Evolutionary conservation across 2,113 vertebrate species (phyloP).

Genomic region (Coryphaenoides rupestris): DNA sequence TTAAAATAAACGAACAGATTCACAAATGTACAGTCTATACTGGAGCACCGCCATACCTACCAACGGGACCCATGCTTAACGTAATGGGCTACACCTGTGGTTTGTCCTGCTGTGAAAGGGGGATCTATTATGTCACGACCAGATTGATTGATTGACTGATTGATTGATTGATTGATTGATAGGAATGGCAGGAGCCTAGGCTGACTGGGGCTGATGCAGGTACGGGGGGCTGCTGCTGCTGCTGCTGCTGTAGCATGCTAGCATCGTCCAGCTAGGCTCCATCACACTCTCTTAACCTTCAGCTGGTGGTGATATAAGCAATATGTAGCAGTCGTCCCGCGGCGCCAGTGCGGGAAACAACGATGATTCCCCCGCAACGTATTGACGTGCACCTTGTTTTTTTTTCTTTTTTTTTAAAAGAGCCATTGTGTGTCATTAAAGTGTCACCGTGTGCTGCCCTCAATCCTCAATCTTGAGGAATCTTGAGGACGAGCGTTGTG

Average conservation of each 20-base stretch:
- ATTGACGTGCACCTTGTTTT: conserved; percentile 25
- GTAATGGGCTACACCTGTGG: too few species aligned
- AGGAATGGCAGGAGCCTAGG: conserved; percentile 26
- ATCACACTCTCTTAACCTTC: conserved; percentile 67
- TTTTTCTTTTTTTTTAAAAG: too few species aligned
- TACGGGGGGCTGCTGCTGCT: too few species aligned
- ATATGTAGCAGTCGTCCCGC: conserved; percentile 21
- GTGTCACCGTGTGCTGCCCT: conserved; percentile 21
- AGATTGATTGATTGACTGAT: conserved; percentile 54
- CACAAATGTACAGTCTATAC: too few species aligned
- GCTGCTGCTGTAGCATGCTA: conserved; percentile 8
- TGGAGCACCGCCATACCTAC: too few species aligned
- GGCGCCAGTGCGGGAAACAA: conserved; percentile 11
- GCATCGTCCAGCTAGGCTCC: conserved; percentile 52
- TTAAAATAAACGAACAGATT: too few species aligned
- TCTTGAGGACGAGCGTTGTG: too few species aligned
- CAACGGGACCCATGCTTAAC: too few species aligned
- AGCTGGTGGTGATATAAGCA: conserved; percentile 47
- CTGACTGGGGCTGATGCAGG: conserved; percentile 13
- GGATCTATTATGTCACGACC: conserved; percentile 16
- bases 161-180: conserved; percentile 55
- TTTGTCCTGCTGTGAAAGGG: too few species aligned
- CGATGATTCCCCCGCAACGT: not conserved
- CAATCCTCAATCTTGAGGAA: conserved; percentile 8
- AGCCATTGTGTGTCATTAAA: conserved; percentile 13